Base-by-base conservation (phyloP, 2,113 vertebrate genomes). In the Theristicus caerulescens region DNA sequence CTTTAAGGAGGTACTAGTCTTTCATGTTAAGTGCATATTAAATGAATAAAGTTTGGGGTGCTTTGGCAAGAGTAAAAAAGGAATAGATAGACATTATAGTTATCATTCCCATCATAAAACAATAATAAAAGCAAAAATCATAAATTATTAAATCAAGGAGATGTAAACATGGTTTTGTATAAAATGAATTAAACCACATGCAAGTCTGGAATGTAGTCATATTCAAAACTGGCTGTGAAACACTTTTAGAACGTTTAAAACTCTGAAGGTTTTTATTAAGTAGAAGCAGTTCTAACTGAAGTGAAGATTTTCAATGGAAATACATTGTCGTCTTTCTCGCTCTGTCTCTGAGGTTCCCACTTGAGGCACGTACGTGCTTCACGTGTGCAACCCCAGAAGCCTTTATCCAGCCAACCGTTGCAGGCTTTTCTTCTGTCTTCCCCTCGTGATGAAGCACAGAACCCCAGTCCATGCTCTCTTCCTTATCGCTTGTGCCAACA, bases 61-160 rank as follows among this genome's bases (percentile, higher is more conserved):
- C 80, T 92, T 94, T 95, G 93, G 91, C 91, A 95, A 77, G 62
- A 93, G 64, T 88, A 91, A 49, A 95, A 89, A 97, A 87, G 90
- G 80, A 90, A 7, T 54, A 72, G 65, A 84, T 94, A 94, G 89
- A 79, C 83, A 51, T 70, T 91, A 19, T 26, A 62, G 81, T 96
- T 97, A 94, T 95, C 95, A 51, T 96, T 94, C 90, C 94, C 91
- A 96, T 95, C 94, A 67, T 76, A 69, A 87, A 95, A 89, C 91
- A 92, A 88, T 88, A 91, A 82, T 51, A 94, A 93, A 94, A 96
- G 82, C 58, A 81, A 92, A 92, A 94, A 88, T 59, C 70, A 42
- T 76, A 67, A 79, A 85, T 77, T 76, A 55, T 36, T 85, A 69
- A 95, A 91, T 82, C 78, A 73, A 89, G 86, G 44, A 93, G 69